Conservation (phyloP, 2,797 vertebrate genomes). For the Enteromius mattozi region DNA sequence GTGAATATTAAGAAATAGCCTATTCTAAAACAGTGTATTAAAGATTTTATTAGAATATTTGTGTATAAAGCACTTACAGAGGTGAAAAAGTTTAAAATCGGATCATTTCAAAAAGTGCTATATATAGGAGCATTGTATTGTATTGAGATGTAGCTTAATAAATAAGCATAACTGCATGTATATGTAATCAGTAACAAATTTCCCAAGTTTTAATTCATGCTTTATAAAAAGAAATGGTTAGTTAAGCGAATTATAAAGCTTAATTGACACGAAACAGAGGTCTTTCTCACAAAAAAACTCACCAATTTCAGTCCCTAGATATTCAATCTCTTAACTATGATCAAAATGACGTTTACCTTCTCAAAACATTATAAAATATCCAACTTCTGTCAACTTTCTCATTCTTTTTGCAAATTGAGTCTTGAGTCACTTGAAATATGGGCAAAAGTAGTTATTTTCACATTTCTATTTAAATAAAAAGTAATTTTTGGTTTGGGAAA, state of each 20-base stretch:
- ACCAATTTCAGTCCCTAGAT: not conserved
- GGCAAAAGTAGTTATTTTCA: too few relatives aligned
- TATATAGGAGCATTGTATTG: too few relatives aligned
- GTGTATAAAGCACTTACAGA: not conserved
- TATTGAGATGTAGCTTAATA: too few relatives aligned
- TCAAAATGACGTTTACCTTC: not conserved
- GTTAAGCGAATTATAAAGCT: not conserved
- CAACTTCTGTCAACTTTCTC: not conserved
- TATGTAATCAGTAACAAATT: not conserved
- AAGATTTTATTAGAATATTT: conserved; percentile 24
- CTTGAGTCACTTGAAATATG: too few relatives aligned
- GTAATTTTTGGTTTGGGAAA: too few relatives aligned
- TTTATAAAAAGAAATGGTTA: not conserved
- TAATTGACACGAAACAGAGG: not conserved
- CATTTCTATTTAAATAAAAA: too few relatives aligned
- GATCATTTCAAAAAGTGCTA: not conserved
- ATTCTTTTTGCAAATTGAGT: not conserved
- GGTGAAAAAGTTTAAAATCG: not conserved
- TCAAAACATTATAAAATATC: not conserved
- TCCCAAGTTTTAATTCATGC: not conserved
- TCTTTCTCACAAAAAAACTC: too few relatives aligned
- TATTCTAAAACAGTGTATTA: not conserved
- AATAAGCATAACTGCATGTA: not conserved
- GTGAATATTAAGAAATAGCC: too few relatives aligned
- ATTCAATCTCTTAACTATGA: not conserved